Base-by-base conservation (phyloP, 2,888 invertebrate species). In the Andrena fulva region DNA sequence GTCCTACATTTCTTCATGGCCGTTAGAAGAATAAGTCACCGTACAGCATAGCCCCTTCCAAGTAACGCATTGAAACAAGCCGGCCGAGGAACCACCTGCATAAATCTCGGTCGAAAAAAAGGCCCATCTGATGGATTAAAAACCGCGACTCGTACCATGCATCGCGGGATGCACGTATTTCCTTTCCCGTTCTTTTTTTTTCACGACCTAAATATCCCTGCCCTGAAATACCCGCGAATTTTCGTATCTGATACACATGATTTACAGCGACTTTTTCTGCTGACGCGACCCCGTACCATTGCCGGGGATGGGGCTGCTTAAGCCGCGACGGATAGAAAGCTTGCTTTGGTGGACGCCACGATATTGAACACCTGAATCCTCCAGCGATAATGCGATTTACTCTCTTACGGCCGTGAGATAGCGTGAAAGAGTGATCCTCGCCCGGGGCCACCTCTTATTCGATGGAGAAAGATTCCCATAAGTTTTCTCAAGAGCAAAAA, bases 351-450 rank as follows among this genome's bases (percentile, higher is more conserved):
- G 63, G 31, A 74, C 31, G 24, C 60, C 24, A n/a, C 7, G 54
- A 63, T 69, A 79, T 74, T 59, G 54, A 48, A 12, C n/a, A 42
- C 12, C 4, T 42, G 60, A 33, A 52, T 64, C 29, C 50, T 48
- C 48, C 8, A 50, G 67, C 70, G 63, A 80, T 80, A 84, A 84
- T 71, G 71, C 77, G 77, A 77, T 84, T 77, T 80, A 68, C 56
- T 29, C 60, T 69, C 66, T 75, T 62, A 31, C 31, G 42, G 48
- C 54, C 12, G 67, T 29, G 69, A 69, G 72, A 56, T 79, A 74
- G 63, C 42, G 48, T 35, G 62, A 66, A 71, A 35, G 56, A 56
- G 63, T 50, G 29, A 24, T 42, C 10, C 50, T 60, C 56, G 77
- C 77, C 42, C 42, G 60, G 29, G 56, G 80, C 66, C 20, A 71